These are phyloP conservation scores for Deroplatys truncata DNA, from an alignment of 2,888 invertebrate genomes.

Conservation along the genomic window DNA sequence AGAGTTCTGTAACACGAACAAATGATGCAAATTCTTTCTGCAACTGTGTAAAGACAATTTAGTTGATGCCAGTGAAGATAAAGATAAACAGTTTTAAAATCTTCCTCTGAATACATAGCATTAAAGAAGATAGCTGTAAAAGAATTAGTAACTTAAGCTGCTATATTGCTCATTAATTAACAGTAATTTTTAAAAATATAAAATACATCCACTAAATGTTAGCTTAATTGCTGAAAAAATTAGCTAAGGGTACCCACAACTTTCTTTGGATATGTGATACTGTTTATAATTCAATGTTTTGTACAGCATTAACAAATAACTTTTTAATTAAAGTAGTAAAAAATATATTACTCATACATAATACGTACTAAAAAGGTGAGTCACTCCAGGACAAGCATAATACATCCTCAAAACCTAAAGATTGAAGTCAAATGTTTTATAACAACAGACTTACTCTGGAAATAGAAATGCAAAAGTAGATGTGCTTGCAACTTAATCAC, in stretches of 20 bases:
- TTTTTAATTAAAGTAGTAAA: not conserved
- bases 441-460: not conserved
- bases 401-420: not conserved
- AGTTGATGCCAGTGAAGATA: too few relatives aligned
- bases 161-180: too few relatives aligned
- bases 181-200: too few relatives aligned
- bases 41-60: too few relatives aligned
- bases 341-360: not conserved
- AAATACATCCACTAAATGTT: too few relatives aligned
- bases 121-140: too few relatives aligned
- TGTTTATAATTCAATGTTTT: not conserved
- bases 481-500: not conserved
- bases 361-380: not conserved
- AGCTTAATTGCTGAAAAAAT: not conserved
- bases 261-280: not conserved
- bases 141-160: too few relatives aligned
- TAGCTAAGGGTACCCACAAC: not conserved
- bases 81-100: too few relatives aligned
- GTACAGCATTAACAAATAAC: not conserved
- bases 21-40: too few relatives aligned
- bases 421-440: not conserved
- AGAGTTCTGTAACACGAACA: too few relatives aligned
- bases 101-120: too few relatives aligned
- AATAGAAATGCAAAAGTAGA: not conserved
- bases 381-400: not conserved